A percentile compares a stretch with the other conserved stretches of the same genome.
Conservation (phyloP, 2,113 vertebrate species). For the Leptobrachium leishanense region DNA sequence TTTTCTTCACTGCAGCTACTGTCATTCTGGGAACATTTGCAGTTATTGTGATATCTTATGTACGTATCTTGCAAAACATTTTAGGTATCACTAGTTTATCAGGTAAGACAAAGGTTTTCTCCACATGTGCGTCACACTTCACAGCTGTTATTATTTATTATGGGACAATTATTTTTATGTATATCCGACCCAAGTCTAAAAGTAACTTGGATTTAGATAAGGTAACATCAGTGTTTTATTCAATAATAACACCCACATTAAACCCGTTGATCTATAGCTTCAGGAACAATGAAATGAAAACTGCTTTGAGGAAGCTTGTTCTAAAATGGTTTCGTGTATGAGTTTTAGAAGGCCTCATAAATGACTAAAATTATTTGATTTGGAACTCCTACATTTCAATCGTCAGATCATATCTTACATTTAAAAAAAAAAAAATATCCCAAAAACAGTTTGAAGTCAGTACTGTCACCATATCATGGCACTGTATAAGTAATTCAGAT, state of each 20-base stretch:
- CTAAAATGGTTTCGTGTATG: not conserved
- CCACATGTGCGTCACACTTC: conserved; percentile 1
- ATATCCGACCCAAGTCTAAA: not conserved
- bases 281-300: conserved; percentile 4
- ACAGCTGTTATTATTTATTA: conserved; percentile 1
- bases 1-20: not conserved
- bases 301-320: not conserved
- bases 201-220: not conserved
- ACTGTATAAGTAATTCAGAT: too few species aligned
- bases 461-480: too few species aligned
- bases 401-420: too few species aligned
- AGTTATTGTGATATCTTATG: not conserved
- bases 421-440: too few species aligned
- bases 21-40: not conserved
- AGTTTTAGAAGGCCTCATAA: too few species aligned
- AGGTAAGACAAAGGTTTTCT: conserved; percentile 3
- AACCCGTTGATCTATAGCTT: conserved; percentile 16
- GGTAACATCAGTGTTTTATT: not conserved
- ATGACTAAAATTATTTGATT: too few species aligned
- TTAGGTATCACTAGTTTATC: not conserved
- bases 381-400: too few species aligned
- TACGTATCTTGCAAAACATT: not conserved
- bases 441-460: too few species aligned
- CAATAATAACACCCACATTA: conserved; percentile 2
- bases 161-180: conserved; percentile 16